Evolutionary conservation across 2,888 invertebrate species (phyloP).

Genomic region (Epiblema foenella): DNA sequence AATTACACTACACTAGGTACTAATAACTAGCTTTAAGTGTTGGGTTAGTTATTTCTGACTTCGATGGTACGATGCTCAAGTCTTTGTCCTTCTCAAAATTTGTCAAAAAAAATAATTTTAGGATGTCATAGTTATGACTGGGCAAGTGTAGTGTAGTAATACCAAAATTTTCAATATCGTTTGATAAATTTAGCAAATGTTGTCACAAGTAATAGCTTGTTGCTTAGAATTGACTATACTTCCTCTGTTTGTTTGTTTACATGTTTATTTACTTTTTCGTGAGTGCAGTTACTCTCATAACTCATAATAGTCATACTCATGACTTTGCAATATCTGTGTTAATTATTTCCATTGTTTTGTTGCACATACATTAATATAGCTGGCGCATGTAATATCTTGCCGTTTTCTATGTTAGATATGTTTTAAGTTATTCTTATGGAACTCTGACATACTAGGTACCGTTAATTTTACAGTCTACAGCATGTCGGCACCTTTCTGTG

Average conservation of each 20-base stretch:
- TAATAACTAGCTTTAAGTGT: not conserved
- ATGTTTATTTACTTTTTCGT: not conserved
- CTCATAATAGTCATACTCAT: no score
- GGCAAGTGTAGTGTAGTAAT: not conserved
- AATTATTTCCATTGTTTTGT: not conserved
- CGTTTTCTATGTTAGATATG: not conserved
- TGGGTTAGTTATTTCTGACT: not conserved
- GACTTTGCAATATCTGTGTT: not conserved
- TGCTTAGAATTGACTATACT: not conserved
- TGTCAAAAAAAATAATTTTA: not conserved
- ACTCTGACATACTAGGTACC: no score
- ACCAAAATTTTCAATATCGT: no score
- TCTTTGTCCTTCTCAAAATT: not conserved
- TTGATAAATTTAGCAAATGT: no score
- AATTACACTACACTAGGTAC: no score
- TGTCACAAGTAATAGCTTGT: not conserved
- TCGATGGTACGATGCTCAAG: not conserved
- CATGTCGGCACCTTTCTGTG: not conserved
- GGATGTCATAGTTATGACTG: not conserved
- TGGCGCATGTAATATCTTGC: conserved; percentile 7
- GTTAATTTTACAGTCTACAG: no score
- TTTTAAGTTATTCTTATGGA: not conserved
- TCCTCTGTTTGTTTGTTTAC: no score
- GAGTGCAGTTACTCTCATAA: not conserved
- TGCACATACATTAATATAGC: not conserved